Conservation (phyloP, 1,140 invertebrate genomes). For the Bacillus rossius region DNA sequence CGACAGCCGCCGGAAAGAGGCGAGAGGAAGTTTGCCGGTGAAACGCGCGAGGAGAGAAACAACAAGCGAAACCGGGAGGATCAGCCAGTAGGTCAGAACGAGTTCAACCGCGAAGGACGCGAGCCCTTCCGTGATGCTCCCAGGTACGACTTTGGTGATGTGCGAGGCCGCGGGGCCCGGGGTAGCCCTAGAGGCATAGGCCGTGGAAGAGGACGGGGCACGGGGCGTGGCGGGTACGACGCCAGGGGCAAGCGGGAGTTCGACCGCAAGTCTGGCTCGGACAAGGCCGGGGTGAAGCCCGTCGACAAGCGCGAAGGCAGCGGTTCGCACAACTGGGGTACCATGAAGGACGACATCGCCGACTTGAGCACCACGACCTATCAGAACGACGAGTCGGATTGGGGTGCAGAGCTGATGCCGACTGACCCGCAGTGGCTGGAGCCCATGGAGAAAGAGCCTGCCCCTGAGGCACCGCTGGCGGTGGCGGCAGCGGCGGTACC, state of each 20-base stretch:
- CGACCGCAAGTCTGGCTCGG: conserved; percentile 90
- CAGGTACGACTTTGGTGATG: conserved; percentile 22
- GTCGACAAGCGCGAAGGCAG: conserved; percentile 91
- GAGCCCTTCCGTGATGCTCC: not conserved
- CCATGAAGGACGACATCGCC: conserved; percentile 81
- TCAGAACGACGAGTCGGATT: conserved; percentile 25
- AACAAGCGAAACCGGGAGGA: conserved; percentile 69
- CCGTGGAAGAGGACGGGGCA: conserved; percentile 42
- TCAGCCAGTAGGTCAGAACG: not conserved
- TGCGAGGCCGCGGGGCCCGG: conserved; percentile 35
- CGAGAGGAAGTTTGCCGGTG: conserved; percentile 47
- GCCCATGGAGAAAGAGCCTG: conserved; percentile 15
- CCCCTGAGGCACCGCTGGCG: conserved; percentile 21
- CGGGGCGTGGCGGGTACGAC: conserved; percentile 48
- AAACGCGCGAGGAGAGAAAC: conserved; percentile 64
- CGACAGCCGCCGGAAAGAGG: conserved; percentile 34
- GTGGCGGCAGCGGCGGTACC: conserved; percentile 7
- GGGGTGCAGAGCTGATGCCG: conserved; percentile 37
- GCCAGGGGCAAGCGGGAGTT: conserved; percentile 84
- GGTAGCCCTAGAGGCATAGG: conserved; percentile 39
- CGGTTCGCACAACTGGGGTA: conserved; percentile 94
- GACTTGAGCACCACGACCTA: not conserved
- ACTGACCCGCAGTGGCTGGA: conserved; percentile 40
- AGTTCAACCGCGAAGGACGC: not conserved
- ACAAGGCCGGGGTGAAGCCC: conserved; percentile 91